Conservation (phyloP, 2,888 invertebrate species). For the Drosophila prostipennis region DNA sequence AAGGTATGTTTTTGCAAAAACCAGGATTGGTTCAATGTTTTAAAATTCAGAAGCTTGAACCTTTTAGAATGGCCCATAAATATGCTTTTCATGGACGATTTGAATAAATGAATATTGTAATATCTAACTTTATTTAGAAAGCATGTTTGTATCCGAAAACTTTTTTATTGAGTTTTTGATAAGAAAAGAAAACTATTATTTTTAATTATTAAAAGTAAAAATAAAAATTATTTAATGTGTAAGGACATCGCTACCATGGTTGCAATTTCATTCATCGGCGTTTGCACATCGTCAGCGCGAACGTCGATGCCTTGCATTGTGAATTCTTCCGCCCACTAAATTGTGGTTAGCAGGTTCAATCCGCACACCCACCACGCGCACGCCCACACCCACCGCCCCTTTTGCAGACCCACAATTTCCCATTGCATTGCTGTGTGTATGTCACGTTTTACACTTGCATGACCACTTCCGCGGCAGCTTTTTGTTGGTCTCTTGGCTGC, state of each 20-base stretch:
- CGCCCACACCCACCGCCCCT: constrained; percentile 1
- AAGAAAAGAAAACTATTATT: too few relatives aligned
- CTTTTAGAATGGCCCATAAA: too few relatives aligned
- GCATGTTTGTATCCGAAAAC: too few relatives aligned
- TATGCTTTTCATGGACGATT: too few relatives aligned
- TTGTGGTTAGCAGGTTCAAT: constrained; percentile 56
- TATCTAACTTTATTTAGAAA: too few relatives aligned
- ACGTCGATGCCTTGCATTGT: constrained; percentile 28
- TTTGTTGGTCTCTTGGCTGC: constrained; percentile 43
- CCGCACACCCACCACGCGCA: constrained; percentile 32
- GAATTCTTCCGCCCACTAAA: constrained; percentile 52
- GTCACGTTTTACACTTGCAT: constrained; percentile 54
- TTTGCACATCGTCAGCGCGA: constrained; percentile 44
- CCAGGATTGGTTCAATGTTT: too few relatives aligned
- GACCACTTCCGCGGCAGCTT: constrained; percentile 53
- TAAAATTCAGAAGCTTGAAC: too few relatives aligned
- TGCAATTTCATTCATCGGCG: constrained; percentile 33
- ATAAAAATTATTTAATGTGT: constrained; percentile 4
- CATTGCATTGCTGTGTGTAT: constrained; percentile 15
- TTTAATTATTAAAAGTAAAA: too few relatives aligned
- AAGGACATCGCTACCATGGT: constrained; percentile 21
- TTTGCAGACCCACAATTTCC: constrained; percentile 9
- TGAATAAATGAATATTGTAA: too few relatives aligned
- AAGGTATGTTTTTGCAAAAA: too few relatives aligned
- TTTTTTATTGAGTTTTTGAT: too few relatives aligned